phyloP scores from a whole-genome alignment of 2,888 invertebrate genomes.

The Morinoia aosen region DNA sequence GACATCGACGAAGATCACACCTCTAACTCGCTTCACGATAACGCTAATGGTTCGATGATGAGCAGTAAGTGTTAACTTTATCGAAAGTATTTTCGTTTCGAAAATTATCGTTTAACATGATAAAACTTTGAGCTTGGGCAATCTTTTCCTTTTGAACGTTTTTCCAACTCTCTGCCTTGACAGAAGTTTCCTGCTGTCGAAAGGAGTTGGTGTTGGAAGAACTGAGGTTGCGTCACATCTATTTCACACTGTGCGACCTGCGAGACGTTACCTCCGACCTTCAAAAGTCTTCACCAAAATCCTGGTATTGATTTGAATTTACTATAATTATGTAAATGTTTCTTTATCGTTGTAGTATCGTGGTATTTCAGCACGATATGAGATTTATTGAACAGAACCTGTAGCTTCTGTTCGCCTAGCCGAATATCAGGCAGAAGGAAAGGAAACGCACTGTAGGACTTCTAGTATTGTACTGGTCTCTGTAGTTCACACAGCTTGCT shows the following conservation, averaged over 20 bases:
- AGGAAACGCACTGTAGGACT: no score
- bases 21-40: not conserved
- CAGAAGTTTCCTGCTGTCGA: not conserved
- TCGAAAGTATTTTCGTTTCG: not conserved
- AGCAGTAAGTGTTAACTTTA: not conserved
- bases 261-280: not conserved
- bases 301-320: not conserved
- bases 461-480: no score
- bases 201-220: constrained; percentile 25
- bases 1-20: not conserved
- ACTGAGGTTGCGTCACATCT: constrained; percentile 1
- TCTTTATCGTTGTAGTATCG: no score
- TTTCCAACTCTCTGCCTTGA: not conserved
- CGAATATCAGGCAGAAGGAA: no score
- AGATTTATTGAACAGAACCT: no score
- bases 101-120: not conserved
- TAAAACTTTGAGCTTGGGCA: not conserved
- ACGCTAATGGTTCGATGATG: not conserved
- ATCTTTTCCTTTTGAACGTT: not conserved
- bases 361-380: no score
- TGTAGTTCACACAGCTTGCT: no score
- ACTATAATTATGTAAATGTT: not conserved
- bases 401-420: no score
- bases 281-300: not conserved
- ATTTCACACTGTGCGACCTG: constrained; percentile 12